A percentile compares a stretch with the other conserved stretches of the same genome.
These are phyloP conservation scores for Eupithecia pulchellata DNA, from an alignment of 2,888 invertebrate species.

Conservation along the genomic window DNA sequence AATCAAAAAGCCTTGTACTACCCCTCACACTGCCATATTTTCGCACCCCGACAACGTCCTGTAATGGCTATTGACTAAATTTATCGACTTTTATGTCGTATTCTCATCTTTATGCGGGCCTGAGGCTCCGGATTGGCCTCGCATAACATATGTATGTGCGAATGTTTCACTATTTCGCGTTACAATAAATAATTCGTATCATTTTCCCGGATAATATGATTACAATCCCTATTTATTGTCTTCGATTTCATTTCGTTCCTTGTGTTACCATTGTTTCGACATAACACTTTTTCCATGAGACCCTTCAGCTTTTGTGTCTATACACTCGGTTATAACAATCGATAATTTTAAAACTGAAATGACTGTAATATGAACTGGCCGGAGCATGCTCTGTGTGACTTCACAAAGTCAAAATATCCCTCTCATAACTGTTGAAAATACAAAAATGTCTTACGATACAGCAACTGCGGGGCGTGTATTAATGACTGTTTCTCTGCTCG, in stretches of 20 bases:
- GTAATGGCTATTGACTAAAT: constrained; percentile 84
- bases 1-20: constrained; percentile 80
- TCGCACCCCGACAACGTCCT: constrained; percentile 80
- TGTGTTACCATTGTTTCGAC: background rate
- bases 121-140: constrained; percentile 66
- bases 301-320: background rate
- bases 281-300: background rate
- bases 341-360: background rate
- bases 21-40: constrained; percentile 79
- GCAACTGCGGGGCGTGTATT: constrained; percentile 65
- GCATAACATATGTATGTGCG: constrained; percentile 65
- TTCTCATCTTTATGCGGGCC: constrained; percentile 79
- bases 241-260: constrained; percentile 32
- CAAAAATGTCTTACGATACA: constrained; percentile 52
- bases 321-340: background rate
- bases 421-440: constrained; percentile 43
- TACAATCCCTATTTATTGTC: constrained; percentile 53
- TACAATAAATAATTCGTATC: constrained; percentile 65
- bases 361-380: no score
- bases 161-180: constrained; percentile 55
- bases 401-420: background rate
- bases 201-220: constrained; percentile 57
- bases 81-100: constrained; percentile 82
- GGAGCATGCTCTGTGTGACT: background rate
- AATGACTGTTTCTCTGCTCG: constrained; percentile 76